Base-by-base conservation (phyloP, 2,113 vertebrate species). In the Hemichromis elongatus region DNA sequence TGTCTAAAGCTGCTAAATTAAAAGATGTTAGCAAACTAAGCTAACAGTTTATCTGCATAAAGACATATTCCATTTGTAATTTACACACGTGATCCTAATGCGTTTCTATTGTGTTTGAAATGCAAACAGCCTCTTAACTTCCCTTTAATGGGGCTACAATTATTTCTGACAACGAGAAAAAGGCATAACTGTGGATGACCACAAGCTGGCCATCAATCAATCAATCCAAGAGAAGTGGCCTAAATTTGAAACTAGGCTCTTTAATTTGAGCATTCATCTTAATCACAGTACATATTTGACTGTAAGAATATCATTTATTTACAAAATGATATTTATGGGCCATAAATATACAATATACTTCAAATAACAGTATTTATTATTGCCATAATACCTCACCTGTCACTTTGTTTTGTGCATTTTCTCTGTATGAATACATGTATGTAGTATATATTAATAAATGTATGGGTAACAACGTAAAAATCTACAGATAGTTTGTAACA, bases 231-330 rank as follows among this genome's bases (percentile, higher is more conserved):
- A 45, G 13, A 45, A 70, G 7, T 5, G n/a, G 35, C n/a, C n/a
- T 42, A 24, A 14, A 18, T 47, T 11, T 18, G 0, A 28, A 47
- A 73, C 24, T 28, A 1, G 42, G 9, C 0, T 47, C 40, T 73
- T 47, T 47, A 47, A 28, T 45, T 73, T 73, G 21, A 70, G 14
- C 14, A 45, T 0, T 40, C 66, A 73, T 8, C 2, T 26, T 47
- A 47, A 45, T 45, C 21, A 28, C 21, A 47, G 66, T 19, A 73
- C 2, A 45, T 26, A 70, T 70, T 45, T 45, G 66, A 3, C 3
- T 47, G 66, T 45, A 9, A 70, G 13, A 66, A 37, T 66, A 37
- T 66, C 33, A 37, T 19, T 21, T 13, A 24, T 73, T 73, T 70
- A 70, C 66, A 26, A 70, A 21, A 47, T 26, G 35, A 1, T 3